Evolutionary conservation across 2,888 invertebrate genomes (phyloP).

Genomic region (Empis livida): DNA sequence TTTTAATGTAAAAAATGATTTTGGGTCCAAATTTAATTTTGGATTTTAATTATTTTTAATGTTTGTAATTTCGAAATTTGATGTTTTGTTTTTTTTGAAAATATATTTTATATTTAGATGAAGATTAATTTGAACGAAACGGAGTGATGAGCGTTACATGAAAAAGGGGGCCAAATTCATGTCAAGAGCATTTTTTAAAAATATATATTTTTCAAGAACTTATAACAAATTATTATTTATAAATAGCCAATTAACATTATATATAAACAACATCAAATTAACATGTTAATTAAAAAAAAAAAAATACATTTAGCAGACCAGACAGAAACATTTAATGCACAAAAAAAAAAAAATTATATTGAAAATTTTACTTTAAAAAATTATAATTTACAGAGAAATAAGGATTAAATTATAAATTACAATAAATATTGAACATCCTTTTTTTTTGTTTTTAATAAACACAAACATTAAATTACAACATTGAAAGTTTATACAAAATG

Average conservation of each 20-base stretch:
- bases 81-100: constrained; percentile 4
- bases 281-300: too few species aligned
- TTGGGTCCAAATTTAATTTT: constrained; percentile 9
- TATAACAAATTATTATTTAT: too few species aligned
- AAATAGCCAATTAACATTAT: background rate
- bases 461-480: too few species aligned
- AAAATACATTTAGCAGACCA: too few species aligned
- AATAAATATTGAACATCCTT: too few species aligned
- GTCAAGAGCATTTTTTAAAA: constrained; percentile 9
- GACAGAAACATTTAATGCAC: background rate
- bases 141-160: constrained; percentile 4
- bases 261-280: too few species aligned
- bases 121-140: constrained; percentile 7
- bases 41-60: too few species aligned
- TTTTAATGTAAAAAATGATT: constrained; percentile 7
- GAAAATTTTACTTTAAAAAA: background rate
- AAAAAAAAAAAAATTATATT: background rate
- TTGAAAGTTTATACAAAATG: too few species aligned
- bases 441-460: too few species aligned
- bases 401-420: too few species aligned
- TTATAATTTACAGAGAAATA: too few species aligned
- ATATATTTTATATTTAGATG: constrained; percentile 3
- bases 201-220: background rate
- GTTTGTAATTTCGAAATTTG: background rate
- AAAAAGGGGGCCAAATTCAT: constrained; percentile 12